phyloP scores from a whole-genome alignment of 2,888 invertebrate genomes.

The Nephrotoma appendiculata region DNA sequence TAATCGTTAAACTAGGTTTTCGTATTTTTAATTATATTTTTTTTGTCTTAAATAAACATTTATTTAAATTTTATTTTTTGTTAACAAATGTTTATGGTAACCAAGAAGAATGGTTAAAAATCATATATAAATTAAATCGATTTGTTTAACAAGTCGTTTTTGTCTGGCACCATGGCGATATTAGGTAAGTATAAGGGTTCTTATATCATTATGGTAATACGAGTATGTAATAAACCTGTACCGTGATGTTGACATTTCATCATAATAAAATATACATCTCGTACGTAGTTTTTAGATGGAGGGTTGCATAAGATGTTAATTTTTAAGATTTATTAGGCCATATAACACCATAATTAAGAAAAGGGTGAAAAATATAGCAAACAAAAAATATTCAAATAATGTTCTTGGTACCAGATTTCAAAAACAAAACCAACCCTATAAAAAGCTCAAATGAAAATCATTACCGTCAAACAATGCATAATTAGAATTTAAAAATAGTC shows the following conservation, averaged over 20 bases:
- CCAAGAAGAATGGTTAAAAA: neutral
- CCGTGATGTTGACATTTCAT: neutral
- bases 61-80: neutral
- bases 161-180: neutral
- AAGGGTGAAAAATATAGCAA: neutral
- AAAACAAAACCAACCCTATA: no score
- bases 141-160: neutral
- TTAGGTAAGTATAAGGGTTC: neutral
- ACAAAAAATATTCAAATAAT: no score
- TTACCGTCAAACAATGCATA: no score
- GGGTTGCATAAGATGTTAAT: neutral
- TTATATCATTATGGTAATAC: neutral
- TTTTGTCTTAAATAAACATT: neutral
- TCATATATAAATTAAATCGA: neutral
- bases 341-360: neutral
- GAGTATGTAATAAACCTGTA: neutral
- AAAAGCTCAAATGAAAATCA: no score
- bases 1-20: neutral
- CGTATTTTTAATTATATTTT: neutral
- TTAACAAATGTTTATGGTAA: neutral
- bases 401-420: neutral
- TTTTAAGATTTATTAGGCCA: neutral
- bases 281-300: neutral
- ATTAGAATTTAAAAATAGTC: no score
- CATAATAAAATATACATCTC: neutral